Evolutionary conservation across 2,888 invertebrate genomes (phyloP).

Genomic region (Cephus pygmeus): DNA sequence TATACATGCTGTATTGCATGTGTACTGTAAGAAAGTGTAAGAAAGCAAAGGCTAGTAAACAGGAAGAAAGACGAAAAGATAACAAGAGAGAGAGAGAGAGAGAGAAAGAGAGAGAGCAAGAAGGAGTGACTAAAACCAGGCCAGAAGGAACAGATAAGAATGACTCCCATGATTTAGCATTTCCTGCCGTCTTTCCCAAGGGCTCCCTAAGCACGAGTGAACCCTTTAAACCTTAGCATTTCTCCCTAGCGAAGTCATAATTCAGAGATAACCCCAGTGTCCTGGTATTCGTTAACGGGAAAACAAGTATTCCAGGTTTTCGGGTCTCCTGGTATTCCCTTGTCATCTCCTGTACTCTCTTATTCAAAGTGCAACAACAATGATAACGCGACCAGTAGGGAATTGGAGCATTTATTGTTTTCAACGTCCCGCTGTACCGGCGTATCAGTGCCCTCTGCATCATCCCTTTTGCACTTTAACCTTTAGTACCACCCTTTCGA

Average conservation of each 20-base stretch:
- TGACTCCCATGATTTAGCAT: not conserved
- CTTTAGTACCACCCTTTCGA: not conserved
- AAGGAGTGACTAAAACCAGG: slow-evolving; percentile 1
- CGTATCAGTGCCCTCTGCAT: not conserved
- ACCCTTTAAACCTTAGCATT: not conserved
- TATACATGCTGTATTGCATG: not conserved
- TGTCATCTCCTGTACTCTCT: not conserved
- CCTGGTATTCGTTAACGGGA: not conserved
- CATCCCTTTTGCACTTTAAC: not conserved
- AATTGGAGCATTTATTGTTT: not conserved
- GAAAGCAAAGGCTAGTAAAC: not conserved
- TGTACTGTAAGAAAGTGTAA: too few species aligned
- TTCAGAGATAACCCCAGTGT: not conserved
- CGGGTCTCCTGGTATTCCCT: not conserved
- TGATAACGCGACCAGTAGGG: not conserved
- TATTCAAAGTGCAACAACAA: not conserved
- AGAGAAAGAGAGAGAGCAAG: slow-evolving; percentile 9
- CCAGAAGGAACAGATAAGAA: not conserved
- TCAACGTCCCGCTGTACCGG: too few species aligned
- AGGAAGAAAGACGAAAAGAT: not conserved
- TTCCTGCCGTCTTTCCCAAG: not conserved
- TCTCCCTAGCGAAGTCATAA: not conserved
- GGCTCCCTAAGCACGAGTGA: not conserved
- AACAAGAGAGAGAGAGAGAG: slow-evolving; percentile 4
- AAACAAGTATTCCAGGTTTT: not conserved